These are phyloP conservation scores for Campylorhamphus procurvoides DNA, from an alignment of 2,113 vertebrate genomes.

Conservation along the genomic window DNA sequence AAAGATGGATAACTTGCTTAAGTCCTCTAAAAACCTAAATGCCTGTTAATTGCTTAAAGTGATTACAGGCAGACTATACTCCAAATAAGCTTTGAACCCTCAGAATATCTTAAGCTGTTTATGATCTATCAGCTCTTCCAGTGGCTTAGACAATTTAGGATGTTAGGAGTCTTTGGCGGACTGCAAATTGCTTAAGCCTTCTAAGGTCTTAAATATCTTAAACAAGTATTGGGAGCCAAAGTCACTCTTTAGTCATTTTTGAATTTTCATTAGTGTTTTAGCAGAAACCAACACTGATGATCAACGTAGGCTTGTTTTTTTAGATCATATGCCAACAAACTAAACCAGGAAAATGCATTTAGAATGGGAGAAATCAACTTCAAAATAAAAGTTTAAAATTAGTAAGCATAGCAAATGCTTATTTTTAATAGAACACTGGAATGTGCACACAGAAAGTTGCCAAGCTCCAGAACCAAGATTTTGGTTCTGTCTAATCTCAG, in stretches of 20 bases:
- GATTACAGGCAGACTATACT: neutral
- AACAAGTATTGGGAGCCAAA: neutral
- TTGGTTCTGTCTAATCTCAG: neutral
- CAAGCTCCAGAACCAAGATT: neutral
- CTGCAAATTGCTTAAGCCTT: neutral
- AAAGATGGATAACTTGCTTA: neutral
- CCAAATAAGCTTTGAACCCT: neutral
- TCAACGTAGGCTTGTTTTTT: neutral
- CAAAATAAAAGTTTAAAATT: neutral
- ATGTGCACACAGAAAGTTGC: neutral
- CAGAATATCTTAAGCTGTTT: conserved; percentile 25
- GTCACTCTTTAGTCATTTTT: neutral
- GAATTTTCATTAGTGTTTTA: neutral
- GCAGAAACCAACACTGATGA: neutral
- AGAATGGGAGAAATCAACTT: neutral
- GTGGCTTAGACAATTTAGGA: neutral
- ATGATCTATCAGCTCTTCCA: neutral
- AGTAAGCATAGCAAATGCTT: neutral
- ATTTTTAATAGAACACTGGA: neutral
- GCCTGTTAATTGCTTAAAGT: neutral
- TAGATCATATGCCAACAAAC: neutral
- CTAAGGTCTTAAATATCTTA: conserved; percentile 17
- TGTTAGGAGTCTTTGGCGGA: neutral
- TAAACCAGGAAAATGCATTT: neutral
- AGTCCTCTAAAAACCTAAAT: neutral